Evolutionary conservation across 2,797 vertebrate species (phyloP), one percentile per base, ranked within the genome.

Genomic region (Sciurus vulgaris): DNA sequence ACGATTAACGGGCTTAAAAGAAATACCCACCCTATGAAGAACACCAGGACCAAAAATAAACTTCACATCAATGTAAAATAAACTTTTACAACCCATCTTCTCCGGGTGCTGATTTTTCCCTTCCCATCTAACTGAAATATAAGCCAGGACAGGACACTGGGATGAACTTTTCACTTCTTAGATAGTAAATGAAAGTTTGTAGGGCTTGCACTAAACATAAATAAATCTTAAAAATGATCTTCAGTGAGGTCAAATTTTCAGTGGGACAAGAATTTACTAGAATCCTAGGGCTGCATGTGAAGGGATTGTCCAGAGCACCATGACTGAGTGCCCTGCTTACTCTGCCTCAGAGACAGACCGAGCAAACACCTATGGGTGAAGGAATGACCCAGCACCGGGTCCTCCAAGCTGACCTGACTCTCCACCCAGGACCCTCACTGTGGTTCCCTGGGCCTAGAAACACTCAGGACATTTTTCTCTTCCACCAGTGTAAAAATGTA

Each of bases 11-110:
- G 82, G 33, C 86, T 91, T 73, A 86, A 94, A 91, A 96, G 59
- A 95, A 91, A 51, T 35, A 69, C 91, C 89, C 84, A 90, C 54
- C 78, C 91, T 10, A 63, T 44, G 87, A 95, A 97, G 72, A 82
- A 78, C n/a, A 87, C n/a, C 54, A 49, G 44, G 61, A 85, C 28
- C 65, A 7, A 97, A 97, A 98, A 97, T 96, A 96, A 97, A 95
- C 86, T 85, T 89, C 63, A 1, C 1, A 65, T 87, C 92, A 74
- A 89, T 38, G 41, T 10, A 95, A 95, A 91, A 97, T 91, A 69
- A 96, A 94, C 85, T 84, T 96, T 65, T 76, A 90, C 78, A 85
- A 72, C 30, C 78, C 72, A 5, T 69, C 93, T 94, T 89, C 92
- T 92, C 70, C 20, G 28, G 56, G 63, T 61, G 44, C 28, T 0